phyloP scores from a whole-genome alignment of 2,888 invertebrate species.

The Rhagium mordax region DNA sequence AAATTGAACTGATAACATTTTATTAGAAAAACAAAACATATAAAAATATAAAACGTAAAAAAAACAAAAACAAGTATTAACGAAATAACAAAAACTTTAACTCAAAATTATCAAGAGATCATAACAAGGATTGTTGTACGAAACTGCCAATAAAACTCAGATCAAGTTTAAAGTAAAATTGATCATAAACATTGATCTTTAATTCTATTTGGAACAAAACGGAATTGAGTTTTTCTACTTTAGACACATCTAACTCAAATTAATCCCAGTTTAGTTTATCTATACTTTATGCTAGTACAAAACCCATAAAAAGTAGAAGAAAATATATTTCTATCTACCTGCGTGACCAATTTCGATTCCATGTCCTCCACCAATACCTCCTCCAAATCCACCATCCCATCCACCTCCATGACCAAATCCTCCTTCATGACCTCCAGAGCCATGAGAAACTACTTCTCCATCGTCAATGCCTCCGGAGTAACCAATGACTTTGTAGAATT shows the following conservation, averaged over 20 bases:
- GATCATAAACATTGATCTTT: not conserved
- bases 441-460: conserved; percentile 67
- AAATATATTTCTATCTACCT: conserved; percentile 44
- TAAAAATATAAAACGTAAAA: conserved; percentile 23
- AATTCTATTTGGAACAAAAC: conserved; percentile 1
- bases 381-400: conserved; percentile 60
- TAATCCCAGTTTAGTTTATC: conserved; percentile 24
- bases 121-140: conserved; percentile 18
- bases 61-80: conserved; percentile 10
- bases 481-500: conserved; percentile 79
- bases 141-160: conserved; percentile 8
- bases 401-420: conserved; percentile 55
- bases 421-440: conserved; percentile 55
- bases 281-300: conserved; percentile 1
- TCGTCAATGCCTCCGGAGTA: conserved; percentile 79
- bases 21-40: conserved; percentile 20
- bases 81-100: not conserved
- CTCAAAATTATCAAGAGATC: conserved; percentile 17
- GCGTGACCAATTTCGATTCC: conserved; percentile 47
- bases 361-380: conserved; percentile 53
- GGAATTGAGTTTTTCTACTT: not conserved
- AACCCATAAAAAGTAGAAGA: conserved; percentile 20
- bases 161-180: not conserved
- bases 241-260: conserved; percentile 6
- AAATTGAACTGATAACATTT: conserved; percentile 16